Evolutionary conservation across 2,113 vertebrate species (phyloP).

Genomic region (Corythornis vintsioides): DNA sequence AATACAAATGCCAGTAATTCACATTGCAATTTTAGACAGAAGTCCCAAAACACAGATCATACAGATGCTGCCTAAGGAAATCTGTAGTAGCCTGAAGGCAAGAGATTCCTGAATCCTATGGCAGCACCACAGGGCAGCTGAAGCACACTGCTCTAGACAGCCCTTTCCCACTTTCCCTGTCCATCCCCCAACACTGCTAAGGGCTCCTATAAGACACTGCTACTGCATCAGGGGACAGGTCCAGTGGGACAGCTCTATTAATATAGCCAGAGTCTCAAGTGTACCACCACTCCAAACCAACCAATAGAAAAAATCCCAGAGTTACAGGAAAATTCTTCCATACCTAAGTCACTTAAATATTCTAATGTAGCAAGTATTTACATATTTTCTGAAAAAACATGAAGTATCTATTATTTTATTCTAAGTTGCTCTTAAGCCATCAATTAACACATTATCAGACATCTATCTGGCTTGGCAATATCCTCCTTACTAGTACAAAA

Average conservation of each 20-base stretch:
- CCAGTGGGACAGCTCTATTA: neutral
- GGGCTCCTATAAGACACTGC: neutral
- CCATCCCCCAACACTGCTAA: neutral
- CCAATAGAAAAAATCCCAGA: neutral
- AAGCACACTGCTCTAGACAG: neutral
- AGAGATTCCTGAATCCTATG: neutral
- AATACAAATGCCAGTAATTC: neutral
- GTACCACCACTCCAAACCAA: neutral
- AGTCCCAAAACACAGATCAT: fast-evolving
- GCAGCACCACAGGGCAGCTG: neutral
- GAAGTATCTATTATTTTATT: neutral
- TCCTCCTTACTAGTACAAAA: neutral
- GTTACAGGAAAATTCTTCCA: neutral
- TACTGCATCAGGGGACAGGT: neutral
- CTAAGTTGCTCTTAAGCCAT: neutral
- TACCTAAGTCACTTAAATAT: neutral
- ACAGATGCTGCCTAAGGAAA: neutral
- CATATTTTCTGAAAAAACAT: neutral
- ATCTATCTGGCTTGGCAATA: neutral
- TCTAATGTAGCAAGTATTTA: neutral
- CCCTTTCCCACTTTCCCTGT: neutral
- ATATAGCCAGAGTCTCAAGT: neutral
- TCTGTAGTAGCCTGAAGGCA: neutral
- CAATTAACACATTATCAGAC: neutral
- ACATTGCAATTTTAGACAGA: neutral